A percentile compares a stretch with the other conserved stretches of the same genome.
These are phyloP conservation scores for Nemopilema nomurai DNA, from an alignment of 30 jellyfish, hydroid and myxozoan species.

Conservation along the genomic window DNA sequence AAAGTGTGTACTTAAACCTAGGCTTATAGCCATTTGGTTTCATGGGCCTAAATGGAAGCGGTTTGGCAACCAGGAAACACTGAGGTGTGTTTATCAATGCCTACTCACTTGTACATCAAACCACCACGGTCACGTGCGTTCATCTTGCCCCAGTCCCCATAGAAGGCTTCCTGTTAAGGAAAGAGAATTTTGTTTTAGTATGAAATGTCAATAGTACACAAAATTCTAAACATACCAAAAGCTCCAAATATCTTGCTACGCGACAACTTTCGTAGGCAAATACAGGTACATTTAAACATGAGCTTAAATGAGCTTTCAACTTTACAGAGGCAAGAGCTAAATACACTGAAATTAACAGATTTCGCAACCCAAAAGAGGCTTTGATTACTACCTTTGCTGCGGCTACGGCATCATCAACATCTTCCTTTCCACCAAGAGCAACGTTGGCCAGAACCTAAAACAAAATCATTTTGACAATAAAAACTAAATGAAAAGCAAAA, in stretches of 20 bases:
- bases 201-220: not conserved
- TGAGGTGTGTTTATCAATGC: not conserved
- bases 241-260: no score
- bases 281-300: not conserved
- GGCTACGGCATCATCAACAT: slow-evolving; percentile 95
- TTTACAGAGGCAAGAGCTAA: not conserved
- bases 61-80: not conserved
- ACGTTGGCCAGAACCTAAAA: slow-evolving; percentile 94
- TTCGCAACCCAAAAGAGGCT: not conserved
- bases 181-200: not conserved
- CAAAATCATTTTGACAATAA: not conserved
- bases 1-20: no score
- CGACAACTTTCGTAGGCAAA: no score
- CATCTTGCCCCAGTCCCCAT: slow-evolving; percentile 98
- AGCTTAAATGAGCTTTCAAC: not conserved
- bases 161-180: slow-evolving; percentile 85
- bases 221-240: not conserved
- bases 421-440: slow-evolving; percentile 99
- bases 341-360: not conserved
- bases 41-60: no score
- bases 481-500: not conserved
- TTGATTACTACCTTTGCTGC: slow-evolving; percentile 89
- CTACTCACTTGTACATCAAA: slow-evolving; percentile 84
- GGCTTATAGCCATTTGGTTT: no score
- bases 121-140: slow-evolving; percentile 99